Conservation (phyloP, 2,888 invertebrate species). For the Eristalis intricaria region DNA sequence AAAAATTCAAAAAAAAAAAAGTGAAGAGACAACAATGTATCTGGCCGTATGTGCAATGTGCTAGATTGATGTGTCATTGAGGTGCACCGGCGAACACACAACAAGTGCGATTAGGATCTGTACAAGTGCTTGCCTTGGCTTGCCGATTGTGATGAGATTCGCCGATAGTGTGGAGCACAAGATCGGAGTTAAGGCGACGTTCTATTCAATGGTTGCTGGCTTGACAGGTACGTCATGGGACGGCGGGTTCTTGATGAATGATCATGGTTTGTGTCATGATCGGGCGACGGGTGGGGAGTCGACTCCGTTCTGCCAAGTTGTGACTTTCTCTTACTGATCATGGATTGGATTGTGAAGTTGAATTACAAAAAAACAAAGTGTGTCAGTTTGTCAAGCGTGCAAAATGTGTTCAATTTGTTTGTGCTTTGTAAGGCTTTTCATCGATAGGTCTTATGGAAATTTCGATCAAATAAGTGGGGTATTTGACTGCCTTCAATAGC, state of each 20-base stretch:
- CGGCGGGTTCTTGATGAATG: neutral
- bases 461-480: no score
- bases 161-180: neutral
- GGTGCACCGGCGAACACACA: constrained; percentile 28
- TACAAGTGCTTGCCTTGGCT: neutral
- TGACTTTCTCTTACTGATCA: no score
- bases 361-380: no score
- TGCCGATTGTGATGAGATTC: constrained; percentile 22
- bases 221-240: neutral
- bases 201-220: neutral
- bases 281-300: no score
- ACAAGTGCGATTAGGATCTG: constrained; percentile 20
- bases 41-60: neutral
- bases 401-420: no score
- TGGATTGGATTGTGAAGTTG: no score
- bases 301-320: no score
- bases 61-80: neutral
- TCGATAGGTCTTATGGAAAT: no score
- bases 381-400: no score
- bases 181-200: neutral
- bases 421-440: no score
- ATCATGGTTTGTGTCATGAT: no score
- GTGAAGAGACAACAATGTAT: neutral
- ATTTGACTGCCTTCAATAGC: no score
- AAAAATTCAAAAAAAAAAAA: neutral